Base-by-base conservation (phyloP, 1,140 invertebrate species). In the Anadara kagoshimensis region DNA sequence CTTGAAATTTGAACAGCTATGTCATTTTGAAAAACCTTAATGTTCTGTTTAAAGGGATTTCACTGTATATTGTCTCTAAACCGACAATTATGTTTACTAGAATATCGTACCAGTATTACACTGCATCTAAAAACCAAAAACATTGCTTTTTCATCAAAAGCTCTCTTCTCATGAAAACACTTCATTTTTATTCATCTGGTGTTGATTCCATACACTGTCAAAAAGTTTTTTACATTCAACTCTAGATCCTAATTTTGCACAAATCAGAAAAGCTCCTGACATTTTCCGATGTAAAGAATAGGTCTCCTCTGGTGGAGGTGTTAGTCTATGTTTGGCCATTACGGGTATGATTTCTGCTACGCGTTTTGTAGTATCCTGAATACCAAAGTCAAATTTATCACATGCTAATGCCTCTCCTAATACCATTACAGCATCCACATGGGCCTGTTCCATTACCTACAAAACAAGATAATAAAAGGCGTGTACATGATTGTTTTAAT, bases 211-310 rank as follows among this genome's bases (percentile, higher is more conserved):
- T 11, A 87, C 75, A 41, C 83, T 56, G 26, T 94, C 92, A 90
- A 99, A 99, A 87, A 98, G 92, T 58, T 93, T 91, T 47, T 94
- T 92, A 88, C 97, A 99, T 75, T 95, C 93, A 71, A 99, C 93
- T 82, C 93, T 92, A 4, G 96, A 93, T 85, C 94, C 93, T 11
- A 99, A 90, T 88, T 98, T 98, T 0, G 96, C 92, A 86, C 97
- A 99, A 0, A 99, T 89, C 43, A 99, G 90, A 91, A 99, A 99
- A 7, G 98, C 93, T 0, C 98, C 98, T 0, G 98, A 98, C 69
- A 99, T 92, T 91, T 99, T 99, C 68, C 98, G 92, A 88, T 99
- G 98, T 3, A 99, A 91, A 0, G 98, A 99, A 89, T 99, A 99
- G 75, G 98, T 97, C 91, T 99, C 98, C 89, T 99, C 97, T 0